Conservation (phyloP, 2,113 vertebrate genomes). For the Corythaeola cristata region DNA sequence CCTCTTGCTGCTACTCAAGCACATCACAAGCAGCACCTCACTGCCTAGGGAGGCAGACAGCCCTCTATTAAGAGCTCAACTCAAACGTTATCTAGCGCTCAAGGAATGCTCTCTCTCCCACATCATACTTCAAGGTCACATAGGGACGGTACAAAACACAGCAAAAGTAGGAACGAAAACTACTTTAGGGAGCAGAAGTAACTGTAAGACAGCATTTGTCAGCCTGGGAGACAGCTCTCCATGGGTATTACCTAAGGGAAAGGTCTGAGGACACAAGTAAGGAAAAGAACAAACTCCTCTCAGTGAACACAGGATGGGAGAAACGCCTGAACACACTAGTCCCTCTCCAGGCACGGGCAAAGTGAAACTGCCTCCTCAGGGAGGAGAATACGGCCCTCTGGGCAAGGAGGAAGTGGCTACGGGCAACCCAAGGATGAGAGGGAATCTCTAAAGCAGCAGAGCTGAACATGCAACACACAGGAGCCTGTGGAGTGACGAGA, state of each 20-base stretch:
- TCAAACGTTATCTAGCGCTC: background rate
- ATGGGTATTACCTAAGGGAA: background rate
- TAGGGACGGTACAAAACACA: background rate
- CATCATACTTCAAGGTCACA: background rate
- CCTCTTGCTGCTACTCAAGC: background rate
- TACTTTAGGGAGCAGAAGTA: background rate
- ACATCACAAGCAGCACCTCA: background rate
- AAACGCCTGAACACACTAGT: accelerated
- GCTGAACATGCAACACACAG: background rate
- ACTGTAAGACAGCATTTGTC: background rate
- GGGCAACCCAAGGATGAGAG: accelerated
- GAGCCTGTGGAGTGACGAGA: background rate
- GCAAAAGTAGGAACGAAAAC: background rate
- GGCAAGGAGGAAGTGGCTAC: background rate
- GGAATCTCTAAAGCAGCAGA: background rate
- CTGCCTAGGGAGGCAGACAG: background rate
- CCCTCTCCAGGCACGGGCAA: background rate
- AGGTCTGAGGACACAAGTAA: background rate
- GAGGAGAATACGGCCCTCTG: background rate
- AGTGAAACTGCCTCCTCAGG: background rate
- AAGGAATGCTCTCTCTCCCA: background rate
- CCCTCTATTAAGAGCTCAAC: background rate
- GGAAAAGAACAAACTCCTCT: background rate
- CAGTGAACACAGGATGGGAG: background rate
- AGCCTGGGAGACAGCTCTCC: background rate